Evolutionary conservation across 2,797 vertebrate genomes (phyloP).

Genomic region (Sebastes umbrosus): DNA sequence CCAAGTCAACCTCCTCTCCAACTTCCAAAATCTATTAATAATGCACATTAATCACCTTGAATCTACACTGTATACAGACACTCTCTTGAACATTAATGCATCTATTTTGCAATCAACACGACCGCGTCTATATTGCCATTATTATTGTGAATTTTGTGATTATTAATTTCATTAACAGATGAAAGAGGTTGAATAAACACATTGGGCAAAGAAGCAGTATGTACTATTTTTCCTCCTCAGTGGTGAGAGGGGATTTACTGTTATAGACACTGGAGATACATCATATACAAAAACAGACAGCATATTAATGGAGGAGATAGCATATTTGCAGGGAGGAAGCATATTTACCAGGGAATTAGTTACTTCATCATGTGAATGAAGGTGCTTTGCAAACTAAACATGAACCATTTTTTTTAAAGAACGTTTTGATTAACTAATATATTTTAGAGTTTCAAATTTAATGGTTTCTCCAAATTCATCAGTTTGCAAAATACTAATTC

Average conservation of each 20-base stretch:
- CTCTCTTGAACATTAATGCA: not conserved
- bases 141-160: not conserved
- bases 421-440: not conserved
- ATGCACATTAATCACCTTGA: not conserved
- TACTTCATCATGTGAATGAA: not conserved
- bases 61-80: not conserved
- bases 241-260: not conserved
- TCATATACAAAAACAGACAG: not conserved
- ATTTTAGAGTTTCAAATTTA: not conserved
- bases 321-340: not conserved
- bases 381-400: not conserved
- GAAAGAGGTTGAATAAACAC: not conserved
- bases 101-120: not conserved
- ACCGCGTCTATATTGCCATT: not conserved
- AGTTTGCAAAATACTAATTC: not conserved
- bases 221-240: not conserved
- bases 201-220: not conserved
- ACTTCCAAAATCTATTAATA: not conserved
- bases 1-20: not conserved
- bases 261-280: not conserved
- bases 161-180: not conserved
- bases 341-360: not conserved
- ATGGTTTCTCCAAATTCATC: not conserved
- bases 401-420: not conserved
- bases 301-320: not conserved